Percentiles rank a stretch among this genome's conserved stretches.
Evolutionary conservation across 2,113 vertebrate genomes (phyloP).

Genomic region (Empidonax alnorum): DNA sequence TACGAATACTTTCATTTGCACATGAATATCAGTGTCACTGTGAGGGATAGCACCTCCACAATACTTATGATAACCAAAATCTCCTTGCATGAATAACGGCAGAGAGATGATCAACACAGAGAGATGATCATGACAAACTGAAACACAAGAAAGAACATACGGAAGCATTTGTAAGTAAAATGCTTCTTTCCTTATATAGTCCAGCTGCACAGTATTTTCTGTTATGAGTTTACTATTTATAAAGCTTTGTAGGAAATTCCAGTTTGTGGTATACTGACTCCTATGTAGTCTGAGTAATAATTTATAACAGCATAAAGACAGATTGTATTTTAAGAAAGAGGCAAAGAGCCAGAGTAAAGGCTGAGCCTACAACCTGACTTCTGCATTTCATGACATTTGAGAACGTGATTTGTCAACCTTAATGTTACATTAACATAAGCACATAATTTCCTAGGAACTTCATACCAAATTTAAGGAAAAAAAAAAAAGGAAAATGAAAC

Average conservation of each 20-base stretch:
- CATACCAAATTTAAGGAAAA: background rate
- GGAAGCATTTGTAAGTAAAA: background rate
- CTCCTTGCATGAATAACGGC: background rate
- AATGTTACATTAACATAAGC: slow-evolving; percentile 24
- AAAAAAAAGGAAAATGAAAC: background rate
- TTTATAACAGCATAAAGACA: background rate
- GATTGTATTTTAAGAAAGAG: background rate
- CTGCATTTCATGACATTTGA: background rate
- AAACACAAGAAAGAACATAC: background rate
- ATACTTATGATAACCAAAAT: background rate
- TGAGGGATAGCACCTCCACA: background rate
- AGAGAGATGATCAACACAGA: background rate
- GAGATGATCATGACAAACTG: background rate
- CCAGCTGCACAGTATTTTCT: background rate
- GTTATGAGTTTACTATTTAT: background rate
- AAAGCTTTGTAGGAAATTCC: background rate
- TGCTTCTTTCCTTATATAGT: background rate
- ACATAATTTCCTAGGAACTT: background rate
- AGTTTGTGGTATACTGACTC: background rate
- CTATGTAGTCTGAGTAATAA: background rate
- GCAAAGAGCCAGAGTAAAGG: background rate
- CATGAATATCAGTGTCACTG: background rate
- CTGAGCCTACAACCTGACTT: background rate
- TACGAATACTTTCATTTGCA: background rate
- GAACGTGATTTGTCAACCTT: slow-evolving; percentile 31